These are phyloP conservation scores for Penaeus japonicus DNA, from an alignment of 1,140 invertebrate species.

Conservation along the genomic window DNA sequence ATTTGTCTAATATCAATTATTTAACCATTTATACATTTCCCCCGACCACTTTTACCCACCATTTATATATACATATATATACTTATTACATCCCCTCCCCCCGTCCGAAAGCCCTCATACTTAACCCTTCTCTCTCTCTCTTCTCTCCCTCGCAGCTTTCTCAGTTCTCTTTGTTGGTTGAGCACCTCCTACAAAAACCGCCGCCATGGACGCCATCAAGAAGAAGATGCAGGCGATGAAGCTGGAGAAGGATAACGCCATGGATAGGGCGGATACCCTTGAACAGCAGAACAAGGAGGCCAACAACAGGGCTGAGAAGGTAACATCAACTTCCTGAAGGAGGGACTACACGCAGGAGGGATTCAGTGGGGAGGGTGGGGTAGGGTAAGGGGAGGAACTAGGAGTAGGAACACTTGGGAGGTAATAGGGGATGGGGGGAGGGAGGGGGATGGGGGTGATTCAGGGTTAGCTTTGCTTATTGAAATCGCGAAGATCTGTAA, in stretches of 20 bases:
- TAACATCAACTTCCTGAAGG: constrained; percentile 63
- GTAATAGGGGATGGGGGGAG: too few relatives aligned
- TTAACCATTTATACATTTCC: too few relatives aligned
- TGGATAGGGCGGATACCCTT: constrained; percentile 90
- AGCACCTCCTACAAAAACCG: constrained; percentile 43
- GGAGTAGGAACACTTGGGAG: not conserved
- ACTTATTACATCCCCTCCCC: not conserved
- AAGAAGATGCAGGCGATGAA: constrained; percentile 99
- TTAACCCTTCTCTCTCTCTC: not conserved
- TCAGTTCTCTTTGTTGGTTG: constrained; percentile 55
- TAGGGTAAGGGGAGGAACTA: not conserved
- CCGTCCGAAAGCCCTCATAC: not conserved
- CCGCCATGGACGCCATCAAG: constrained; percentile 98
- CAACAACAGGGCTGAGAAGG: constrained; percentile 90
- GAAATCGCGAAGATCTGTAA: too few relatives aligned
- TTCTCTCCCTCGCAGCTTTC: constrained; percentile 41
- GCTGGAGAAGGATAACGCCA: constrained; percentile 98
- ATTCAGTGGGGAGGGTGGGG: not conserved
- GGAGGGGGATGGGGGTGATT: too few relatives aligned
- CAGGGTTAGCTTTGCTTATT: too few relatives aligned
- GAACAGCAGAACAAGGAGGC: constrained; percentile 95
- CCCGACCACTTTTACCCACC: too few relatives aligned
- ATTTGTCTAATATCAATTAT: too few relatives aligned
- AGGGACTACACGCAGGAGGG: not conserved
- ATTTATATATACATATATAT: not conserved